Conservation (phyloP, 2,797 vertebrate genomes). For the Acrossocheilus fasciatus region DNA sequence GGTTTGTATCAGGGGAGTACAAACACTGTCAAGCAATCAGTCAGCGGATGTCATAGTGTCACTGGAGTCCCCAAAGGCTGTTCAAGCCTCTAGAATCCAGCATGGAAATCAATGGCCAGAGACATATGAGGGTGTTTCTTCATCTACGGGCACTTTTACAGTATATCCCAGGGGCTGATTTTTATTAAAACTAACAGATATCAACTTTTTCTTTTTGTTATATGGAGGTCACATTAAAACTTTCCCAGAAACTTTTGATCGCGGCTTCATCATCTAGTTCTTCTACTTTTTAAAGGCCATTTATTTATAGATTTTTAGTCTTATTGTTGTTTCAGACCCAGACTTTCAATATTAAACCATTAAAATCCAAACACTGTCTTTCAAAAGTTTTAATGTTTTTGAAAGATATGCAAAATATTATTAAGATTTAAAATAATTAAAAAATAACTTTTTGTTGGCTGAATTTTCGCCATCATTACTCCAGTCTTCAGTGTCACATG, state of each 20-base stretch:
- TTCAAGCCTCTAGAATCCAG: constrained; percentile 20
- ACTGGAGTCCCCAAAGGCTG: constrained; percentile 19
- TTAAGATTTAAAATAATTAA: neutral
- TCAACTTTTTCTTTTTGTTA: neutral
- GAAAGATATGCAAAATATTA: neutral
- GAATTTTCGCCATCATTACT: neutral
- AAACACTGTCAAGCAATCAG: constrained; percentile 41
- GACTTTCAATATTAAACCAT: neutral
- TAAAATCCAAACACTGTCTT: neutral
- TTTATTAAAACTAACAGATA: constrained; percentile 9
- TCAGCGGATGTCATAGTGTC: constrained; percentile 48
- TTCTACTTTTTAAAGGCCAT: neutral
- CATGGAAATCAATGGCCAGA: constrained; percentile 39
- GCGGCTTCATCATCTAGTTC: neutral
- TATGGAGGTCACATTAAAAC: neutral
- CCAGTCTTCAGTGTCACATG: neutral
- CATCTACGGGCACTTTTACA: neutral
- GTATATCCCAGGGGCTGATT: neutral
- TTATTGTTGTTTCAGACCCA: neutral
- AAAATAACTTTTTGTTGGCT: neutral
- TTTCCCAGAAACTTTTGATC: neutral
- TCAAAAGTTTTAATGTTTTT: neutral
- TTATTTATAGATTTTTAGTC: neutral
- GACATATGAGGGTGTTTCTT: constrained; percentile 16
- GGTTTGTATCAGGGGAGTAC: constrained; percentile 20